Evolutionary conservation across 2,113 vertebrate species (phyloP).

Genomic region (Anseranas semipalmata): DNA sequence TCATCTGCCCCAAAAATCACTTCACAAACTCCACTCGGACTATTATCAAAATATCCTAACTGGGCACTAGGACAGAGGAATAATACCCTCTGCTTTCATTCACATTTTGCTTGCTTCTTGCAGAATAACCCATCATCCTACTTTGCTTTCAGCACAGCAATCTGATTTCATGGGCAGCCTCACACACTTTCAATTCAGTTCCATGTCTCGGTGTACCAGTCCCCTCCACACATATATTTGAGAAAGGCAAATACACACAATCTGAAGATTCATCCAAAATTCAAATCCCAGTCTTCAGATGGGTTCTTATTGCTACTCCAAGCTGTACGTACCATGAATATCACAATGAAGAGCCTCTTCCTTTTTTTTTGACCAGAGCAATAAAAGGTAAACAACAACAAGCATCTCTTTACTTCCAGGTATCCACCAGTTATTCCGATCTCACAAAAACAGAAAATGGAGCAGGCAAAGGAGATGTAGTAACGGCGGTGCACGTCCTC

Average conservation of each 20-base stretch:
- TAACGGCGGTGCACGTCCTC: background rate
- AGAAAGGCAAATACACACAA: background rate
- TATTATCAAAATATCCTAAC: conserved; percentile 48
- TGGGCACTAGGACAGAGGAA: conserved; percentile 18
- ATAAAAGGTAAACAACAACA: background rate
- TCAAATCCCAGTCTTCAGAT: background rate
- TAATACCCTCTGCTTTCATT: conserved; percentile 51
- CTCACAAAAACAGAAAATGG: background rate
- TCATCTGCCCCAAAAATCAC: conserved; percentile 61
- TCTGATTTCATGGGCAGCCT: conserved; percentile 6
- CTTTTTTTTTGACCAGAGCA: background rate
- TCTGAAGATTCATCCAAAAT: background rate
- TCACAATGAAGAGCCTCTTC: background rate
- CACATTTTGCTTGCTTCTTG: conserved; percentile 4
- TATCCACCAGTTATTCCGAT: background rate
- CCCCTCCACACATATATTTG: background rate
- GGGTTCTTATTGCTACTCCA: background rate
- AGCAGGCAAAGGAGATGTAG: background rate
- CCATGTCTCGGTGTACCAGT: background rate
- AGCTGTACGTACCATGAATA: background rate
- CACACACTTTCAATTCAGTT: background rate
- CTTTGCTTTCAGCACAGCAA: background rate
- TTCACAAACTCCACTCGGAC: conserved; percentile 41
- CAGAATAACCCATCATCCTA: background rate
- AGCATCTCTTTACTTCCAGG: background rate